Percentiles rank a stretch among this genome's conserved stretches.
phyloP scores from a whole-genome alignment of 2,113 vertebrate genomes.

The Puma concolor region DNA sequence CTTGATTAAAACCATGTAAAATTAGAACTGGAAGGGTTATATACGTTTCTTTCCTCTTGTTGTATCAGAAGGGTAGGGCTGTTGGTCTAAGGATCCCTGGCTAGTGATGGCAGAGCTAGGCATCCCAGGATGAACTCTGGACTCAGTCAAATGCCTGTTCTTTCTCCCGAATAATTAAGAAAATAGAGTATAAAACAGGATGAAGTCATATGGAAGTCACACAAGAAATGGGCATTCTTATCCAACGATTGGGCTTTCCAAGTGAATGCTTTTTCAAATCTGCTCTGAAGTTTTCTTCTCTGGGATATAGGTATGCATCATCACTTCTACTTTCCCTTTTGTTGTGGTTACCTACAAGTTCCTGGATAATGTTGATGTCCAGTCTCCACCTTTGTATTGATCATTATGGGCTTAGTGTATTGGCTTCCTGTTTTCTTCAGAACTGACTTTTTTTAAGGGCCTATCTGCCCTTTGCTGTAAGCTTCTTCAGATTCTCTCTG shows the following conservation, averaged over 20 bases:
- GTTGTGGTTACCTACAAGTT: not conserved
- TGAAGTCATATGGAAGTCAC: not conserved
- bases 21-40: not conserved
- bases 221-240: not conserved
- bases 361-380: not conserved
- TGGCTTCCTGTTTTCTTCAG: not conserved
- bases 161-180: not conserved
- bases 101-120: not conserved
- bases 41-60: not conserved
- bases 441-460: not conserved
- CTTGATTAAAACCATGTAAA: not conserved
- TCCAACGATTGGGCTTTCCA: not conserved
- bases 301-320: not conserved
- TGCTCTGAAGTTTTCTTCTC: not conserved
- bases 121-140: not conserved
- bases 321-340: not conserved
- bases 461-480: slow-evolving; percentile 1
- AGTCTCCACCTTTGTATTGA: not conserved
- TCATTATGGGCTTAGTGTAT: not conserved
- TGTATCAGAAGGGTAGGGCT: not conserved
- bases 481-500: slow-evolving; percentile 16
- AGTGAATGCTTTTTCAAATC: not conserved
- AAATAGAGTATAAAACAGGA: not conserved
- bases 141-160: not conserved
- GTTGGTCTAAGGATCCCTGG: not conserved